phyloP scores from a whole-genome alignment of 2,888 invertebrate genomes.

The Spodoptera littoralis region DNA sequence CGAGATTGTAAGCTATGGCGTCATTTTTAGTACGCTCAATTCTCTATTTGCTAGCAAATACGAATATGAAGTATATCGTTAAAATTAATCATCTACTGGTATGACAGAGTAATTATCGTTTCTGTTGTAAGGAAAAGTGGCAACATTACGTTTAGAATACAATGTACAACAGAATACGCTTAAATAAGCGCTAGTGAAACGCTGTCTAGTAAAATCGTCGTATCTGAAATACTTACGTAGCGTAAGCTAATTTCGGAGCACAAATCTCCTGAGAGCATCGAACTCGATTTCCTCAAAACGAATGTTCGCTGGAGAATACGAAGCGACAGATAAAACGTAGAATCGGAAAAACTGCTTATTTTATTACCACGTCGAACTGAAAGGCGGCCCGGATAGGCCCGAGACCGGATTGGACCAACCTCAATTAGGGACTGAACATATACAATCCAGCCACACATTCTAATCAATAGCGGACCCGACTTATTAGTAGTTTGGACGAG shows the following conservation, averaged over 20 bases:
- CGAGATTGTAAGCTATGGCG: too few species aligned
- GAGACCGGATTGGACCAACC: conserved; percentile 71
- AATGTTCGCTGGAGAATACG: conserved; percentile 78
- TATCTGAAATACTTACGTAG: conserved; percentile 30
- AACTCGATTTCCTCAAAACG: conserved; percentile 75
- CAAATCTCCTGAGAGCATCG: conserved; percentile 70
- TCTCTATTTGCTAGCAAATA: too few species aligned
- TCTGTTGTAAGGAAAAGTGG: too few species aligned
- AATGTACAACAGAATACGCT: background rate
- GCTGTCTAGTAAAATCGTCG: conserved; percentile 1
- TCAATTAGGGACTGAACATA: conserved; percentile 69
- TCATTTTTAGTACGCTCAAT: too few species aligned
- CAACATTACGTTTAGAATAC: too few species aligned
- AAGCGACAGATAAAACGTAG: conserved; percentile 83
- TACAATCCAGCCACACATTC: conserved; percentile 45
- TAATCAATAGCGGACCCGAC: conserved; percentile 42
- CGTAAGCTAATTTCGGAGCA: conserved; percentile 69
- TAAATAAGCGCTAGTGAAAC: background rate
- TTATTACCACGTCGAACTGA: conserved; percentile 79
- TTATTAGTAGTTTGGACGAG: background rate
- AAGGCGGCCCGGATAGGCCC: conserved; percentile 76
- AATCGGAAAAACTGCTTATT: conserved; percentile 88
- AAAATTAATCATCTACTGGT: too few species aligned
- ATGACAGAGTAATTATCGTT: too few species aligned
- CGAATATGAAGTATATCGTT: too few species aligned